These are phyloP conservation scores for Noctua janthe DNA, from an alignment of 2,888 invertebrate genomes.

Conservation along the genomic window DNA sequence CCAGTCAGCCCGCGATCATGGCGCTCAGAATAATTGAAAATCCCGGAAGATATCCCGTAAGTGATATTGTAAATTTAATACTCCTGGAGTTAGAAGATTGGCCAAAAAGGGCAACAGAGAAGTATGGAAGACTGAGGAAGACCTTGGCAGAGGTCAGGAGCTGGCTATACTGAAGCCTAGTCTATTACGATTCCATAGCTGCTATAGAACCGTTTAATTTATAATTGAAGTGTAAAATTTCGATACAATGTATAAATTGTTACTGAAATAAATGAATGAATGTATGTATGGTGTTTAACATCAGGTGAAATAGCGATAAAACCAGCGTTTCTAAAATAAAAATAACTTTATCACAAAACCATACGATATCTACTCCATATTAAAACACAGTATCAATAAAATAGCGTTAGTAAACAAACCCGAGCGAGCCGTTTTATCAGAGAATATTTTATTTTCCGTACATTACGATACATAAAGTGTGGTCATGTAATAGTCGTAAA, in stretches of 20 bases:
- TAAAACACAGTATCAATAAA: conserved; percentile 10
- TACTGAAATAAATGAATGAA: too few relatives aligned
- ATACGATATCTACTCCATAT: conserved; percentile 11
- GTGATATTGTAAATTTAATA: too few relatives aligned
- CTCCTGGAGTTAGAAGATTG: neutral
- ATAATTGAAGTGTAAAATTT: too few relatives aligned
- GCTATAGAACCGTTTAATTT: neutral
- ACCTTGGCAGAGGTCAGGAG: neutral
- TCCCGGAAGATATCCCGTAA: too few relatives aligned
- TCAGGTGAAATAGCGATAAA: neutral
- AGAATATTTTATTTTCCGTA: conserved; percentile 38
- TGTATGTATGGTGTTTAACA: neutral
- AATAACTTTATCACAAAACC: neutral
- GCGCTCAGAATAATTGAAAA: too few relatives aligned
- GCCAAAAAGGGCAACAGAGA: neutral
- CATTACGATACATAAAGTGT: conserved; percentile 12
- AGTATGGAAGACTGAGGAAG: too few relatives aligned
- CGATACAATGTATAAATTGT: too few relatives aligned
- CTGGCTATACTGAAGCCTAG: neutral
- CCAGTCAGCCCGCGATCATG: too few relatives aligned
- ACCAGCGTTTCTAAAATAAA: neutral
- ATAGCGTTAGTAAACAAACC: conserved; percentile 35
- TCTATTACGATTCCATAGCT: neutral
- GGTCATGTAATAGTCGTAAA: conserved; percentile 7
- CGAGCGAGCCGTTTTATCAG: conserved; percentile 14